Percentiles rank a stretch among this genome's conserved stretches.
Evolutionary conservation across 2,113 vertebrate species (phyloP).

Genomic region (Thamnaconus septentrionalis): DNA sequence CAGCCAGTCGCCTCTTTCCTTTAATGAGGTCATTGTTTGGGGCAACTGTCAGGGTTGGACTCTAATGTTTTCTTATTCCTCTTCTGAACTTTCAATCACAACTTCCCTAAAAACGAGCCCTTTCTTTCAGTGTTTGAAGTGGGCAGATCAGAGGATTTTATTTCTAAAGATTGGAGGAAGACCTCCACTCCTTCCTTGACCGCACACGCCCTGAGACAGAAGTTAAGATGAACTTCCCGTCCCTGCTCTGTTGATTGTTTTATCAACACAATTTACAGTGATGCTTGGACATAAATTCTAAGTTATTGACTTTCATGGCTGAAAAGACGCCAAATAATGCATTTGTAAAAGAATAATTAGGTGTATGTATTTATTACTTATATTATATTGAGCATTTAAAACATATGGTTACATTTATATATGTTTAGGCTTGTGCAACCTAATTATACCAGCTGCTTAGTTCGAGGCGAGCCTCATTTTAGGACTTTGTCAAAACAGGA

Average conservation of each 20-base stretch:
- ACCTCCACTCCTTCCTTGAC: slow-evolving; percentile 16
- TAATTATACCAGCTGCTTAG: too few relatives aligned
- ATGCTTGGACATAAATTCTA: too few relatives aligned
- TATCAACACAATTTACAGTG: too few relatives aligned
- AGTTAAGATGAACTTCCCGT: slow-evolving; percentile 30
- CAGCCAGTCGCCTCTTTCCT: neutral
- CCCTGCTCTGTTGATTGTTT: slow-evolving; percentile 1
- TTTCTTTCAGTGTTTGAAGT: slow-evolving; percentile 14
- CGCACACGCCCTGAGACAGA: slow-evolving; percentile 13
- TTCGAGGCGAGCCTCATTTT: too few relatives aligned
- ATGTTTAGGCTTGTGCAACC: too few relatives aligned
- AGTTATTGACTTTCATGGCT: too few relatives aligned
- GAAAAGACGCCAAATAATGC: too few relatives aligned
- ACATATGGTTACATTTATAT: too few relatives aligned
- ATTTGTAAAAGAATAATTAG: too few relatives aligned
- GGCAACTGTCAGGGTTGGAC: slow-evolving; percentile 17
- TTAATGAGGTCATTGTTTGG: slow-evolving; percentile 44
- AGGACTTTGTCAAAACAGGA: neutral
- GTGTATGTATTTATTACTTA: too few relatives aligned
- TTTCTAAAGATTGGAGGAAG: slow-evolving; percentile 11
- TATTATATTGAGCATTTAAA: too few relatives aligned
- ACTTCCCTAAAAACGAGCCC: slow-evolving; percentile 33
- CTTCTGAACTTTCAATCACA: slow-evolving; percentile 13
- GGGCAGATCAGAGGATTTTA: slow-evolving; percentile 35
- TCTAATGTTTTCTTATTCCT: neutral